A percentile compares a stretch with the other conserved stretches of the same genome.
These are phyloP conservation scores for Platichthys flesus DNA, from an alignment of 2,113 vertebrate species.

Conservation along the genomic window DNA sequence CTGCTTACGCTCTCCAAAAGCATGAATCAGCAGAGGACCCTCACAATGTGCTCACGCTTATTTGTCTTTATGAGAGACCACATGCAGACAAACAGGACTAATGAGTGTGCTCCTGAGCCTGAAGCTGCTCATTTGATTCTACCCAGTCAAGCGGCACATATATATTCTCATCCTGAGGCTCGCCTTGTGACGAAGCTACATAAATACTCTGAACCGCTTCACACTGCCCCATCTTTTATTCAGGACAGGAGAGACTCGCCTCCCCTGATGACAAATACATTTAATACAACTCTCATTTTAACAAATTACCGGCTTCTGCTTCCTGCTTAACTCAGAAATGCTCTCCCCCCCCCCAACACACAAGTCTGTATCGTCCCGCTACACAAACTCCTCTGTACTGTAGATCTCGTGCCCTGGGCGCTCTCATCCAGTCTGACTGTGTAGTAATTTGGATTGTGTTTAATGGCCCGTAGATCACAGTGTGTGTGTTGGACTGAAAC, in stretches of 20 bases:
- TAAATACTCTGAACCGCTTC: slow-evolving; percentile 61
- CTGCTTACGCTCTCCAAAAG: not conserved
- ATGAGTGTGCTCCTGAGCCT: slow-evolving; percentile 36
- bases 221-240: slow-evolving; percentile 71
- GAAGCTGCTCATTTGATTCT: slow-evolving; percentile 48
- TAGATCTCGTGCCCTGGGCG: slow-evolving; percentile 45
- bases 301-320: slow-evolving; percentile 68
- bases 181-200: slow-evolving; percentile 30
- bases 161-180: slow-evolving; percentile 38
- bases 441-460: slow-evolving; percentile 72
- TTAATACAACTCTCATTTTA: slow-evolving; percentile 73
- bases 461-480: slow-evolving; percentile 61
- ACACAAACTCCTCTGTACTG: slow-evolving; percentile 21
- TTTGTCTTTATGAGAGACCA: slow-evolving; percentile 7
- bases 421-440: slow-evolving; percentile 59
- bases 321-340: slow-evolving; percentile 43
- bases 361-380: not conserved
- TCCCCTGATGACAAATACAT: slow-evolving; percentile 67
- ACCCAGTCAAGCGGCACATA: slow-evolving; percentile 31
- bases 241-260: slow-evolving; percentile 41
- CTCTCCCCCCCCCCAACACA: not conserved
- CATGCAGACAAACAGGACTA: slow-evolving; percentile 32
- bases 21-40: slow-evolving; percentile 11
- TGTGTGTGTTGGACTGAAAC: slow-evolving; percentile 48
- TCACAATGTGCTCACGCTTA: not conserved